Evolutionary conservation across 2,797 vertebrate species (phyloP).

Genomic region (Paedocypris micromegethes): DNA sequence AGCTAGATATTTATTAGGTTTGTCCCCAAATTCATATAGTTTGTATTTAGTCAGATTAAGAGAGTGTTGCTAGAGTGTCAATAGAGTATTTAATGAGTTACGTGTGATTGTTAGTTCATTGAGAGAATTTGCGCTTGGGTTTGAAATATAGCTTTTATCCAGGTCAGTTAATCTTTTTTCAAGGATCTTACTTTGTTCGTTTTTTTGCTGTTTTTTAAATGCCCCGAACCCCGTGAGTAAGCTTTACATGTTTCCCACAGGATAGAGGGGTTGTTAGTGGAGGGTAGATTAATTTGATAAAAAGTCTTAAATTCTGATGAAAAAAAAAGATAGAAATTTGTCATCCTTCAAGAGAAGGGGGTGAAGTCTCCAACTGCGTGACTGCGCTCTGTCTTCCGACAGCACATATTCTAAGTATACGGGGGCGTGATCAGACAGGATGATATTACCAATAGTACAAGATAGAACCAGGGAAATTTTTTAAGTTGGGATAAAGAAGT

Average conservation of each 20-base stretch:
- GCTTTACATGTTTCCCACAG: too few relatives aligned
- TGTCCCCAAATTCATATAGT: neutral
- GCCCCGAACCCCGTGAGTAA: too few relatives aligned
- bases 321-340: neutral
- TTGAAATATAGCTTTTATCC: too few relatives aligned
- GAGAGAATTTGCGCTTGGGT: neutral
- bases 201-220: too few relatives aligned
- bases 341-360: slow-evolving; percentile 1
- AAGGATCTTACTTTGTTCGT: too few relatives aligned
- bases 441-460: slow-evolving; percentile 11
- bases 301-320: too few relatives aligned
- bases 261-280: too few relatives aligned
- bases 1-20: neutral
- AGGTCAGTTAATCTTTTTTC: neutral
- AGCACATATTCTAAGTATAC: neutral
- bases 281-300: too few relatives aligned
- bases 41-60: neutral
- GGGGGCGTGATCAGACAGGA: slow-evolving; percentile 3
- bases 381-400: too few relatives aligned
- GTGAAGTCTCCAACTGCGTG: slow-evolving; percentile 22
- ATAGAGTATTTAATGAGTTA: neutral
- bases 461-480: too few relatives aligned
- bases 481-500: neutral
- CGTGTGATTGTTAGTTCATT: neutral
- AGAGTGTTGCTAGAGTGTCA: neutral